Evolutionary conservation across 2,113 vertebrate species (phyloP).

Genomic region (Zootoca vivipara): DNA sequence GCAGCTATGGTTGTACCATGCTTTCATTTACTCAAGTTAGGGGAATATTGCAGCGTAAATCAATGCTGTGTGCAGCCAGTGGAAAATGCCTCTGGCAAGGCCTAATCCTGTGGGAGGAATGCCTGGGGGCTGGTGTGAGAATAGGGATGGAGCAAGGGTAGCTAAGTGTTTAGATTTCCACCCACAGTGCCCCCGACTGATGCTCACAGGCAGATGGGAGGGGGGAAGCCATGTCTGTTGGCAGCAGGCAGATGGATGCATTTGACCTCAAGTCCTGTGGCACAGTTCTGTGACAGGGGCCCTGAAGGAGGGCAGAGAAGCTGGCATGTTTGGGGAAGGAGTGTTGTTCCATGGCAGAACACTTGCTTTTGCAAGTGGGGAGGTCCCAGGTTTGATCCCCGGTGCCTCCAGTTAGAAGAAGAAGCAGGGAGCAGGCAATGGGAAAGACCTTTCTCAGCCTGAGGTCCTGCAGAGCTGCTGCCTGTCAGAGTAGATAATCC

Average conservation of each 20-base stretch:
- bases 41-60: background rate
- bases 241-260: background rate
- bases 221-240: background rate
- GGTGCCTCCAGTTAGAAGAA: background rate
- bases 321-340: background rate
- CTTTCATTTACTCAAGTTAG: background rate
- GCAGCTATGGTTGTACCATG: background rate
- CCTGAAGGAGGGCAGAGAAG: background rate
- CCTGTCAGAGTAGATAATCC: background rate
- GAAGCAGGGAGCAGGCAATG: background rate
- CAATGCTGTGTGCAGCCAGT: background rate
- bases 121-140: background rate
- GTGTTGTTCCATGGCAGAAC: background rate
- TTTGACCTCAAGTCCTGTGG: background rate
- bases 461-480: background rate
- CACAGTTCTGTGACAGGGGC: background rate
- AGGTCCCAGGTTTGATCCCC: background rate
- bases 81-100: background rate
- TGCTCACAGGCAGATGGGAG: too few relatives aligned
- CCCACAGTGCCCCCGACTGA: too few relatives aligned
- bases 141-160: background rate
- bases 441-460: background rate
- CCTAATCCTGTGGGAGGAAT: background rate
- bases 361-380: background rate
- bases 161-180: background rate